phyloP scores from a whole-genome alignment of 2,888 invertebrate species.

The Drosophila formosana region DNA sequence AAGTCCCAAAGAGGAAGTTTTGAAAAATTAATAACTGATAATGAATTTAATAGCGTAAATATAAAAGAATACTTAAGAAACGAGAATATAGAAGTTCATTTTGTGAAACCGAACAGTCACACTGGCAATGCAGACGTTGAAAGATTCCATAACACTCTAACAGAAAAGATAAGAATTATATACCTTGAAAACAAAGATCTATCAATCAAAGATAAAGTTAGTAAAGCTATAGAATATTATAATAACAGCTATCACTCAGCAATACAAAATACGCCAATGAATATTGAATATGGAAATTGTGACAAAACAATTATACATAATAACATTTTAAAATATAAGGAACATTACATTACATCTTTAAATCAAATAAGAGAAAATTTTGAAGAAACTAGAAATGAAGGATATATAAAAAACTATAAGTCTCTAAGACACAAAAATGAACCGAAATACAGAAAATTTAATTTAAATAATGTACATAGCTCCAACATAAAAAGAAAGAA shows the following conservation, averaged over 20 bases:
- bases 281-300: conserved; percentile 26
- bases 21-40: conserved; percentile 45
- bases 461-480: not conserved
- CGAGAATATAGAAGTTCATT: conserved; percentile 40
- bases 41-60: conserved; percentile 47
- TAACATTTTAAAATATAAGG: conserved; percentile 19
- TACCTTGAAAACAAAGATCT: conserved; percentile 26
- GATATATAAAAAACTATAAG: conserved; percentile 27
- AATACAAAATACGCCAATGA: conserved; percentile 23
- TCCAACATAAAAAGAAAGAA: conserved; percentile 36
- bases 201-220: conserved; percentile 34
- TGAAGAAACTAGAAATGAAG: conserved; percentile 22
- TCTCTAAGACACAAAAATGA: conserved; percentile 30
- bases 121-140: conserved; percentile 49
- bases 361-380: conserved; percentile 21
- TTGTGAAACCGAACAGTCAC: conserved; percentile 51
- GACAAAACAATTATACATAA: conserved; percentile 13
- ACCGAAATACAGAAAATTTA: conserved; percentile 30
- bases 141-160: conserved; percentile 36
- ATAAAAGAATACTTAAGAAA: conserved; percentile 40
- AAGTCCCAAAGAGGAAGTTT: conserved; percentile 38
- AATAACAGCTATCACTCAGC: conserved; percentile 26
- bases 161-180: conserved; percentile 40
- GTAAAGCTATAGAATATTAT: conserved; percentile 30
- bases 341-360: conserved; percentile 18